phyloP scores from a whole-genome alignment of 2,888 invertebrate genomes.

The Lydus trimaculatus region DNA sequence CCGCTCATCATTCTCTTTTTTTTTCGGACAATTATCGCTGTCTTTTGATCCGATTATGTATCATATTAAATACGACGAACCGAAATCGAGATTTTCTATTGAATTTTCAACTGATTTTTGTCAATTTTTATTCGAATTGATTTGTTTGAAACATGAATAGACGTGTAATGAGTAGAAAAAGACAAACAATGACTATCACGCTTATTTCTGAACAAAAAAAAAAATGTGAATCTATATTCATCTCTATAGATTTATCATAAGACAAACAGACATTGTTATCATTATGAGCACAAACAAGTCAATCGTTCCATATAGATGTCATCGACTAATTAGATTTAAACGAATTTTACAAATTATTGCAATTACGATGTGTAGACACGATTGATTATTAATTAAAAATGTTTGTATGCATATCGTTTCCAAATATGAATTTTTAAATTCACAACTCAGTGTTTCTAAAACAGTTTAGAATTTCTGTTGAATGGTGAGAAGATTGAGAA shows the following conservation, averaged over 20 bases:
- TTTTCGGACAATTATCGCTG: conserved; percentile 37
- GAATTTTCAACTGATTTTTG: background rate
- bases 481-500: background rate
- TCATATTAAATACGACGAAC: conserved; percentile 26
- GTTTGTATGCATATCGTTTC: no score
- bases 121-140: background rate
- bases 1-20: conserved; percentile 37
- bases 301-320: no score
- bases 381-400: no score
- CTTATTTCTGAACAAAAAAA: background rate
- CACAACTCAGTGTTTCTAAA: background rate
- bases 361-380: no score
- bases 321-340: no score
- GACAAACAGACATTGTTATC: background rate
- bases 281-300: background rate
- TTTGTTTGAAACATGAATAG: background rate
- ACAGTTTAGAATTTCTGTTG: background rate
- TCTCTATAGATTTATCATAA: background rate
- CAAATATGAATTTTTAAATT: background rate
- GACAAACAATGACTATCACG: background rate
- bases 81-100: background rate
- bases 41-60: conserved; percentile 39
- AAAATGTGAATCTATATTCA: background rate
- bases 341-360: no score
- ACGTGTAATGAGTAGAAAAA: background rate